Percentiles rank a stretch among this genome's conserved stretches.
phyloP scores from a whole-genome alignment of 2,113 vertebrate species.

The Oncorhynchus keta region DNA sequence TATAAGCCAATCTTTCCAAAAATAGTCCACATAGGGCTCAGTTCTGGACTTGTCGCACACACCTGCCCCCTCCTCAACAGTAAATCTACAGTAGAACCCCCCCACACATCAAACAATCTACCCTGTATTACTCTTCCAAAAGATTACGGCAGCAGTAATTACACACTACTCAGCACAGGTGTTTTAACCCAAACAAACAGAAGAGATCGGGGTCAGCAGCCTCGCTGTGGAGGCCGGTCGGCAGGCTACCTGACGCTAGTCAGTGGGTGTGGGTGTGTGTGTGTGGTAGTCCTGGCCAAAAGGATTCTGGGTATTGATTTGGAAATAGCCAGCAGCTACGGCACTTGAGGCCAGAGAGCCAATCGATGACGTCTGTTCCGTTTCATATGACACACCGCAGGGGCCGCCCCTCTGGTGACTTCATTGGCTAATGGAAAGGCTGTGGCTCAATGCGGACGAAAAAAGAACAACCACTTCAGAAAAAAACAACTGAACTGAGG shows the following conservation, averaged over 20 bases:
- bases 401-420: slow-evolving; percentile 12
- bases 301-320: slow-evolving; percentile 41
- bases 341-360: neutral
- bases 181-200: neutral
- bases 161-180: neutral
- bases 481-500: neutral
- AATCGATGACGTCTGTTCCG: slow-evolving; percentile 7
- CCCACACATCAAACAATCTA: neutral
- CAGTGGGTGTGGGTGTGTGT: neutral
- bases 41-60: neutral
- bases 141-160: neutral
- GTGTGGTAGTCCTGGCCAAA: slow-evolving; percentile 22
- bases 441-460: slow-evolving; percentile 21
- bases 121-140: neutral
- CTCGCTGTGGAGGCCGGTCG: no score
- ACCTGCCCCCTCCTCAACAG: no score
- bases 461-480: neutral
- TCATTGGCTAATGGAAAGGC: slow-evolving; percentile 4
- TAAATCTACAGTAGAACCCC: neutral
- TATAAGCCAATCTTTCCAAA: neutral
- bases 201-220: neutral
- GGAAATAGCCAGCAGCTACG: slow-evolving; percentile 26
- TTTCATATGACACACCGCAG: neutral
- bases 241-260: neutral
- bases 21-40: neutral